These are phyloP conservation scores for Laothoe populi DNA, from an alignment of 2,888 invertebrate genomes.

Conservation along the genomic window DNA sequence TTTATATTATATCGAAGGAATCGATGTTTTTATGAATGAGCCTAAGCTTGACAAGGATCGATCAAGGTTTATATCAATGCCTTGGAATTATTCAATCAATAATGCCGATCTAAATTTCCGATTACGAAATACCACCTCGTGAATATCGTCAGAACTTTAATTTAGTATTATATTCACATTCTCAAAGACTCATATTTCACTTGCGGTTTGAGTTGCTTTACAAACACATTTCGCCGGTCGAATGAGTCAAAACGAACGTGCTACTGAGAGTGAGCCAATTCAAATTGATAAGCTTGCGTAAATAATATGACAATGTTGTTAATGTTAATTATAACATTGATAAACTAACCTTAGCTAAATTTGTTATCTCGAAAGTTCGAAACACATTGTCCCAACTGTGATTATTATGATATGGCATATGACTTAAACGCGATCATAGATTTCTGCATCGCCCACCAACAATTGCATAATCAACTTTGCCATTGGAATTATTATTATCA, in stretches of 20 bases:
- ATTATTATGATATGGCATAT: background rate
- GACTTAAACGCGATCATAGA: conserved; percentile 7
- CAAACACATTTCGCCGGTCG: conserved; percentile 20
- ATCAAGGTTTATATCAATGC: background rate
- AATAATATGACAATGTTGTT: conserved; percentile 12
- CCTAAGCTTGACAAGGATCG: background rate
- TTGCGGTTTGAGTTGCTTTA: conserved; percentile 41
- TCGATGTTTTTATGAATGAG: background rate
- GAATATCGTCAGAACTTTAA: background rate
- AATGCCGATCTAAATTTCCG: background rate
- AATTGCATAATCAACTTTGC: conserved; percentile 17
- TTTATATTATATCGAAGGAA: too few species aligned
- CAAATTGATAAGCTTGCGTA: conserved; percentile 1
- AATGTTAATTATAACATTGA: background rate
- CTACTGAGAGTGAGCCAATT: background rate
- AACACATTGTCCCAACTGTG: background rate
- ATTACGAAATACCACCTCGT: conserved; percentile 8
- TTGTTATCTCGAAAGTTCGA: background rate
- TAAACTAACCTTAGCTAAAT: background rate
- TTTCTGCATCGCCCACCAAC: background rate
- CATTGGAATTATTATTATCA: background rate
- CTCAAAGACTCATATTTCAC: conserved; percentile 50
- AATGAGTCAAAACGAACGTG: conserved; percentile 12
- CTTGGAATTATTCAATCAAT: background rate
- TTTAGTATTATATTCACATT: conserved; percentile 38